Conservation (phyloP, 2,797 vertebrate species). For the Typhlichthys eigenmanni region DNA sequence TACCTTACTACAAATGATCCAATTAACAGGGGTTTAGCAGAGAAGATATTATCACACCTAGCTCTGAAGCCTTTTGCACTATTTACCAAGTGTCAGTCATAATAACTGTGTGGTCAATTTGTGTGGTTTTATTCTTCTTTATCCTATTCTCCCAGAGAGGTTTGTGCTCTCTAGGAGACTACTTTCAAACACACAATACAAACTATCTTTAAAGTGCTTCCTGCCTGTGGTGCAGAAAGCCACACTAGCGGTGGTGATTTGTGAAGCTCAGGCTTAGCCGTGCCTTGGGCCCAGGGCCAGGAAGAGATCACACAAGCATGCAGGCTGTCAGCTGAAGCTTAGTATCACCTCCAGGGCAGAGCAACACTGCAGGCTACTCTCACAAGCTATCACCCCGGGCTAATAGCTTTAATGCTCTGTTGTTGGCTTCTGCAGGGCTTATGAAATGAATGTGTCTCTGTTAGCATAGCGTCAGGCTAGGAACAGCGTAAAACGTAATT, state of each 20-base stretch:
- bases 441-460: slow-evolving; percentile 7
- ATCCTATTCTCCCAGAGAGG: background rate
- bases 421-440: slow-evolving; percentile 25
- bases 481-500: slow-evolving; percentile 8
- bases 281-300: slow-evolving; percentile 47
- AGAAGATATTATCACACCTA: too few relatives aligned
- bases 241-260: slow-evolving; percentile 30
- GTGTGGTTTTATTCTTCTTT: background rate
- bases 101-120: too few relatives aligned
- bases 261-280: slow-evolving; percentile 37
- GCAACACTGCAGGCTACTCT: slow-evolving; percentile 6
- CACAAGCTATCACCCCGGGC: slow-evolving; percentile 18
- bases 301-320: slow-evolving; percentile 49
- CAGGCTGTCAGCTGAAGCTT: slow-evolving; percentile 43
- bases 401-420: slow-evolving; percentile 11
- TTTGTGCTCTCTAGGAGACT: background rate
- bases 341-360: slow-evolving; percentile 32
- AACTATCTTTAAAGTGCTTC: background rate
- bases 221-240: slow-evolving; percentile 18
- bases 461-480: slow-evolving; percentile 3
- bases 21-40: too few relatives aligned
- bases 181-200: background rate
- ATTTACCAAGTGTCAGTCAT: too few relatives aligned
- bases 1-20: too few relatives aligned
- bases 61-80: too few relatives aligned